Conservation (phyloP, 2,113 vertebrate genomes). For the Actenoides hombroni region DNA sequence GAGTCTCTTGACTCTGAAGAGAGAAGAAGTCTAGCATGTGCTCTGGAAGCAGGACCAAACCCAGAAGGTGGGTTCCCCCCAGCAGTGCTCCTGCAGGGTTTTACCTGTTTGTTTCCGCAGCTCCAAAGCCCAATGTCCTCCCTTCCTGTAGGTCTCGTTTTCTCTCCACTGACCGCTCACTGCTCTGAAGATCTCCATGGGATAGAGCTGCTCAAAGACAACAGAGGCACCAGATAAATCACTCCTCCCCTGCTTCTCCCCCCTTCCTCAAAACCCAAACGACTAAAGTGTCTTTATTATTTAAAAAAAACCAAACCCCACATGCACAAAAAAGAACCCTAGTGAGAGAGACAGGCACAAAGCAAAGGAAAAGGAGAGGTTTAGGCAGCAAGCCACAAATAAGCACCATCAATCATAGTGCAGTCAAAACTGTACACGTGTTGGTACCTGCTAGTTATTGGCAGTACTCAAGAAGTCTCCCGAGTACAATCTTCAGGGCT, state of each 20-base stretch:
- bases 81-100: background rate
- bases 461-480: constrained; percentile 79
- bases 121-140: background rate
- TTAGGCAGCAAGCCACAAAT: constrained; percentile 86
- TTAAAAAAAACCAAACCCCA: background rate
- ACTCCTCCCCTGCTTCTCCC: background rate
- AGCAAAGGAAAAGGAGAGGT: constrained; percentile 69
- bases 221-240: constrained; percentile 1
- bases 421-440: constrained; percentile 85
- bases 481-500: constrained; percentile 70
- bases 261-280: background rate
- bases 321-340: background rate
- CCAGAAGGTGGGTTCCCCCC: background rate
- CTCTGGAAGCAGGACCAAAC: background rate
- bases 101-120: background rate
- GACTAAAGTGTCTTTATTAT: constrained; percentile 47
- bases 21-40: rapidly evolving
- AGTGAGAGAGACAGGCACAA: constrained; percentile 30
- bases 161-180: background rate
- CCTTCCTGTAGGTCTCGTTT: background rate
- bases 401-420: constrained; percentile 89
- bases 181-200: background rate
- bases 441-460: constrained; percentile 83
- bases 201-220: background rate
- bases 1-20: background rate